A percentile compares a stretch with the other conserved stretches of the same genome.
Conservation (phyloP, 2,113 vertebrate species). For the Trochalopteron elliotii region DNA sequence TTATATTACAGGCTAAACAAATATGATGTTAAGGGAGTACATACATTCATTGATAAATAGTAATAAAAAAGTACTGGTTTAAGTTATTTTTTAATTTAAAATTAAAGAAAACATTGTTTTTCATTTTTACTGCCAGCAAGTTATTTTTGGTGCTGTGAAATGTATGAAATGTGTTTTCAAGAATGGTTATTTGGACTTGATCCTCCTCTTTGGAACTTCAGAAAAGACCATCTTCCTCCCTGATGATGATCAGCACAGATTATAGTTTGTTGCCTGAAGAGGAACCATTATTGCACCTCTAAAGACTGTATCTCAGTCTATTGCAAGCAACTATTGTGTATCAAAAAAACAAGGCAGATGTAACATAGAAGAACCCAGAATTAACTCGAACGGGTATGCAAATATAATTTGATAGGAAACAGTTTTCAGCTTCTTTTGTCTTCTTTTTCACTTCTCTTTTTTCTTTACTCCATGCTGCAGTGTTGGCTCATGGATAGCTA, state of each 20-base stretch:
- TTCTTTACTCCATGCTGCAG: slow-evolving; percentile 39
- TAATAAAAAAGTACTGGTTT: background rate
- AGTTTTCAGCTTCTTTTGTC: slow-evolving; percentile 39
- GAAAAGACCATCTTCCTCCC: background rate
- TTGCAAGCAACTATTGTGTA: background rate
- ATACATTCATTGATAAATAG: background rate
- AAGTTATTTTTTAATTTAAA: background rate
- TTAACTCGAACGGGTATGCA: slow-evolving; percentile 18
- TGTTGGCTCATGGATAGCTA: slow-evolving; percentile 61
- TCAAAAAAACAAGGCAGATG: background rate
- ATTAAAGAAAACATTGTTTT: background rate
- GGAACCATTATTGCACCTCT: background rate
- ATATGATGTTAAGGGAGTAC: background rate
- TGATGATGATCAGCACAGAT: background rate
- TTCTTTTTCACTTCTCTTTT: slow-evolving; percentile 35
- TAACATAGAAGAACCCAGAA: background rate
- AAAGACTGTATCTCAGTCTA: background rate
- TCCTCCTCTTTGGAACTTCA: background rate
- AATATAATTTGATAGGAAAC: slow-evolving; percentile 33
- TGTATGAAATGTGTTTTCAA: background rate
- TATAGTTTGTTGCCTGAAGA: background rate
- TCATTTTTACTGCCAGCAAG: background rate
- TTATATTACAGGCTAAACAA: background rate
- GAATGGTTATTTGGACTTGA: background rate
- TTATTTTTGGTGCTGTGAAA: background rate